These are phyloP conservation scores for Oscheius sp. DNA, from an alignment of 2,888 invertebrate species.

Conservation along the genomic window DNA sequence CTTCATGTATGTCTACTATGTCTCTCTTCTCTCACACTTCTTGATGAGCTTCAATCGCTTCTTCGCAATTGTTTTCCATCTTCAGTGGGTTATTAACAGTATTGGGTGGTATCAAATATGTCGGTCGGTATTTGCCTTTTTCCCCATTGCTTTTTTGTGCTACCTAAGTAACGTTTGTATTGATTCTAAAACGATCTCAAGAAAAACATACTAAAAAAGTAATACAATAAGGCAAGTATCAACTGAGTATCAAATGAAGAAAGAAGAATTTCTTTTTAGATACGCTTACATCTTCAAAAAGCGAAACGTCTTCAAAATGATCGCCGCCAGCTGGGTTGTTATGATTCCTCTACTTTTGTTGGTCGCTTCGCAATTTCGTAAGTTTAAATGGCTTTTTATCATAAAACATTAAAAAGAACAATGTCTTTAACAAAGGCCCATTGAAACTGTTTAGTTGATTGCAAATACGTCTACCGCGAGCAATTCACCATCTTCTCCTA, in stretches of 20 bases:
- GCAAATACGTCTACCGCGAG: constrained; percentile 13
- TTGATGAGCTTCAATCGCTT: constrained; percentile 24
- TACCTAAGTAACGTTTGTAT: no score
- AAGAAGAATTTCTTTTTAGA: no score
- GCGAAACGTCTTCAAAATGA: constrained; percentile 9
- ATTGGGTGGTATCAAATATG: no score
- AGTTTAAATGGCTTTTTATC: no score
- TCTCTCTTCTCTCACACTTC: constrained; percentile 13
- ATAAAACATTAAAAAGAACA: no score
- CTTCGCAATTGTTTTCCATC: constrained; percentile 14
- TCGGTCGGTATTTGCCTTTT: no score
- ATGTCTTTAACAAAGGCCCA: no score
- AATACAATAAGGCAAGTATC: no score
- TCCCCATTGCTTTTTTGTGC: no score
- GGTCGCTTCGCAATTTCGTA: neutral
- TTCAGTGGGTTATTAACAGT: constrained; percentile 1
- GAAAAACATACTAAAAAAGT: no score
- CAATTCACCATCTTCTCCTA: constrained; percentile 19
- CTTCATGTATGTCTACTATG: constrained; percentile 20
- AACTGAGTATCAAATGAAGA: no score
- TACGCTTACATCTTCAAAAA: constrained; percentile 13
- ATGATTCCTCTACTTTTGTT: neutral
- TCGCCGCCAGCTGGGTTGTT: constrained; percentile 7
- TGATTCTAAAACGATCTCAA: no score
- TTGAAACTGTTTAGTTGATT: neutral